Percentiles rank a stretch among this genome's conserved stretches.
Evolutionary conservation across 2,888 invertebrate genomes (phyloP).

Genomic region (Lymantria dispar): DNA sequence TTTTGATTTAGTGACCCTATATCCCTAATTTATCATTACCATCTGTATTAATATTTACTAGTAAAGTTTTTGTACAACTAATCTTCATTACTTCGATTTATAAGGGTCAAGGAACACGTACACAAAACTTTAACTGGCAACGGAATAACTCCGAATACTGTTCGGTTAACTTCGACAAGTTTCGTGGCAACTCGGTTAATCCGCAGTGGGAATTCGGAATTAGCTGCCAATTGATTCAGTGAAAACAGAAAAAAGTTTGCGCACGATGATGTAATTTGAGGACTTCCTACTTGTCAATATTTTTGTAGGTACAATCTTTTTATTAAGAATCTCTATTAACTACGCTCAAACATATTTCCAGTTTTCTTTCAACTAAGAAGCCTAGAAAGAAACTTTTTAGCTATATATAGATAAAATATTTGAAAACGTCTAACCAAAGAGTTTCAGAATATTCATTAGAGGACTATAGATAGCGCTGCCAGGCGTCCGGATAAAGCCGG

Average conservation of each 20-base stretch:
- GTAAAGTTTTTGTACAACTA: constrained; percentile 4
- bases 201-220: constrained; percentile 25
- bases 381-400: too few relatives aligned
- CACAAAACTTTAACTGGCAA: constrained; percentile 6
- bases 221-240: constrained; percentile 25
- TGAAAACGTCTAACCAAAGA: too few relatives aligned
- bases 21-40: not conserved
- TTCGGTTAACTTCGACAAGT: constrained; percentile 17
- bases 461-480: too few relatives aligned
- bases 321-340: too few relatives aligned
- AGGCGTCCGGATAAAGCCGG: too few relatives aligned
- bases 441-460: too few relatives aligned
- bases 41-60: constrained; percentile 2
- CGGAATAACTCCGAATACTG: constrained; percentile 17
- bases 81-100: constrained; percentile 10
- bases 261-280: constrained; percentile 16
- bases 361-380: too few relatives aligned
- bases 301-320: too few relatives aligned
- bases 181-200: constrained; percentile 7
- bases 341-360: too few relatives aligned
- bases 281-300: not conserved
- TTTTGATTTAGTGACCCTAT: not conserved
- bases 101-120: constrained; percentile 14
- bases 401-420: too few relatives aligned
- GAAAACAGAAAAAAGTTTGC: constrained; percentile 14